These are phyloP conservation scores for Mesorhabditis spiculigera DNA, from an alignment of 2,888 invertebrate genomes.

Conservation along the genomic window DNA sequence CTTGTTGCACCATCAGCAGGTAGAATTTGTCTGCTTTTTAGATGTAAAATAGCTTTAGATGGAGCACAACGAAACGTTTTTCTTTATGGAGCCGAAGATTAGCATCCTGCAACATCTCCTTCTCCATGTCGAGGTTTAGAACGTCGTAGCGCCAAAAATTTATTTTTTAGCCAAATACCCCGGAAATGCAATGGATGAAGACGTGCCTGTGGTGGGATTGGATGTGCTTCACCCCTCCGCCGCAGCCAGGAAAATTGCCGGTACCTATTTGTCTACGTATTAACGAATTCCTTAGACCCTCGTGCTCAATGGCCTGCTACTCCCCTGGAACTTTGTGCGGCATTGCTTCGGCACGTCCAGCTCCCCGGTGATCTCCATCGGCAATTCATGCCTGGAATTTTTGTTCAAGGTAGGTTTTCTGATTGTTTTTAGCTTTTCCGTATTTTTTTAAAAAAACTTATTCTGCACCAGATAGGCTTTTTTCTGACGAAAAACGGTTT, in stretches of 20 bases:
- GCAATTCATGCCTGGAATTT: not conserved
- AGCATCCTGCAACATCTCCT: not conserved
- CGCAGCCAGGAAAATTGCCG: not conserved
- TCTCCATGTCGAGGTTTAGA: not conserved
- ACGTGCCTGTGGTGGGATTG: conserved; percentile 2
- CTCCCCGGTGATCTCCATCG: not conserved
- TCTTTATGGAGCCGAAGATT: not conserved
- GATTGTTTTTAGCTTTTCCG: too few relatives aligned
- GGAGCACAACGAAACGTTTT: too few relatives aligned
- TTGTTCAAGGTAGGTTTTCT: not conserved
- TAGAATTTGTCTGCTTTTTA: not conserved
- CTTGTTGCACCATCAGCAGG: not conserved
- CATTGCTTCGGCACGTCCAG: not conserved
- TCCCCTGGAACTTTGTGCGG: not conserved
- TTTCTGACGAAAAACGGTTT: too few relatives aligned
- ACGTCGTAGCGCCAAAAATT: not conserved
- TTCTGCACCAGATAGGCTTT: too few relatives aligned
- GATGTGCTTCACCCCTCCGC: not conserved
- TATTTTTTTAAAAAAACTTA: too few relatives aligned
- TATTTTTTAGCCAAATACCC: not conserved
- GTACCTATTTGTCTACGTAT: too few relatives aligned
- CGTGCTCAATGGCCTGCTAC: not conserved
- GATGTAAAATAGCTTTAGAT: too few relatives aligned
- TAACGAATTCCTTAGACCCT: not conserved
- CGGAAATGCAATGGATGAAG: conserved; percentile 1